Evolutionary conservation across 2,797 vertebrate genomes (phyloP).

Genomic region (Semaprochilodus insignis): DNA sequence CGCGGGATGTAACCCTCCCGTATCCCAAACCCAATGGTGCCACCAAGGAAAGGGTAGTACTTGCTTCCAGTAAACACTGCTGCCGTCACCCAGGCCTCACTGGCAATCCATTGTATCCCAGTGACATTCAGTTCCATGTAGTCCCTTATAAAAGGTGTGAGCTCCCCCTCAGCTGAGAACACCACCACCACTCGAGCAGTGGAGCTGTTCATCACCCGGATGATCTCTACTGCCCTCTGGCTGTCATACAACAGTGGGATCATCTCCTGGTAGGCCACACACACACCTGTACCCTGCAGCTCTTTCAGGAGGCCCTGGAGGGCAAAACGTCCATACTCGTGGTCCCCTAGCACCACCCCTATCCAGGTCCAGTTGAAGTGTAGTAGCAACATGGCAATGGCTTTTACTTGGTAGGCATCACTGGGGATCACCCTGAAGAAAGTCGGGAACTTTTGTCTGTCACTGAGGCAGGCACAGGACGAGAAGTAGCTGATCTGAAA

Average conservation of each 20-base stretch:
- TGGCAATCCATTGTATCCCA: constrained; percentile 81
- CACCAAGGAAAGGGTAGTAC: constrained; percentile 75
- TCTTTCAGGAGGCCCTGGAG: constrained; percentile 75
- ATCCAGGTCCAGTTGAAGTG: constrained; percentile 80
- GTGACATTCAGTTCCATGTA: constrained; percentile 79
- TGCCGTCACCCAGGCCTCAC: constrained; percentile 80
- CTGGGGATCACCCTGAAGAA: constrained; percentile 81
- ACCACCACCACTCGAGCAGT: constrained; percentile 77
- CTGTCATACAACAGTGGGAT: constrained; percentile 76
- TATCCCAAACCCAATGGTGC: constrained; percentile 79
- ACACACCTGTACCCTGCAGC: constrained; percentile 70
- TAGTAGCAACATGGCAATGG: constrained; percentile 75
- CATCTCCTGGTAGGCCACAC: constrained; percentile 78
- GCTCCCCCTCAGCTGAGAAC: constrained; percentile 79
- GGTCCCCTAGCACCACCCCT: constrained; percentile 76
- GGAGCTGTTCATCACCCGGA: constrained; percentile 74
- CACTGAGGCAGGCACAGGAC: constrained; percentile 77
- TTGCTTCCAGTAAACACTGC: constrained; percentile 75
- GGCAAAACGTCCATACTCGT: constrained; percentile 79
- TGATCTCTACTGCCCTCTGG: constrained; percentile 70
- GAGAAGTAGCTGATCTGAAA: constrained; percentile 82
- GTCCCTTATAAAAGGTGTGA: constrained; percentile 77
- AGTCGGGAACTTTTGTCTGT: constrained; percentile 74
- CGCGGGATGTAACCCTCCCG: constrained; percentile 70
- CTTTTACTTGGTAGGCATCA: constrained; percentile 81